These are phyloP conservation scores for Dicerorhinus sumatrensis DNA, from an alignment of 2,113 vertebrate genomes.

Conservation along the genomic window DNA sequence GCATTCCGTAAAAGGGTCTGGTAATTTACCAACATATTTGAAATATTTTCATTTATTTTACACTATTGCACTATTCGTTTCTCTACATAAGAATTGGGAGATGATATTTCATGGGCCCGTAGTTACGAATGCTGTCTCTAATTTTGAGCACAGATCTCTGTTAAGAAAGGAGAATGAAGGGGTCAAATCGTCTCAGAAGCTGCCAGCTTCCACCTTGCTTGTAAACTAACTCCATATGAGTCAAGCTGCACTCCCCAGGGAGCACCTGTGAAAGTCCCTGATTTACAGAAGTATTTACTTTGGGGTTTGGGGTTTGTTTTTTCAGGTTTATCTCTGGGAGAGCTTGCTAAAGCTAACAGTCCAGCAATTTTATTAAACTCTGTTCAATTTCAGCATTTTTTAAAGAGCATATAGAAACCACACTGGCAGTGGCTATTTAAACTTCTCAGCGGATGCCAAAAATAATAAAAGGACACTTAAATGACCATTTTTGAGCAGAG, in stretches of 20 bases:
- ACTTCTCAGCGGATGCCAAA: constrained; percentile 72
- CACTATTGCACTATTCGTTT: neutral
- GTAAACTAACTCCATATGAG: constrained; percentile 19
- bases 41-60: neutral
- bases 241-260: neutral
- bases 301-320: constrained; percentile 41
- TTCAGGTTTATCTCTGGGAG: constrained; percentile 73
- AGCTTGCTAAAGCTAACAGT: constrained; percentile 65
- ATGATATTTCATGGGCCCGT: neutral
- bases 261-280: neutral
- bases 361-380: constrained; percentile 73
- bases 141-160: neutral
- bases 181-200: neutral
- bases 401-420: constrained; percentile 65
- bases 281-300: constrained; percentile 49
- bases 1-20: neutral
- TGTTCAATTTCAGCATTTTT: constrained; percentile 78
- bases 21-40: neutral
- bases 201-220: neutral
- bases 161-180: neutral
- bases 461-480: constrained; percentile 78
- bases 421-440: constrained; percentile 68
- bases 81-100: neutral
- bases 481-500: constrained; percentile 68
- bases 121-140: neutral